Evolutionary conservation across 2,797 vertebrate species (phyloP), one percentile per base, ranked within the genome.

Genomic region (Argyrosomus regius): DNA sequence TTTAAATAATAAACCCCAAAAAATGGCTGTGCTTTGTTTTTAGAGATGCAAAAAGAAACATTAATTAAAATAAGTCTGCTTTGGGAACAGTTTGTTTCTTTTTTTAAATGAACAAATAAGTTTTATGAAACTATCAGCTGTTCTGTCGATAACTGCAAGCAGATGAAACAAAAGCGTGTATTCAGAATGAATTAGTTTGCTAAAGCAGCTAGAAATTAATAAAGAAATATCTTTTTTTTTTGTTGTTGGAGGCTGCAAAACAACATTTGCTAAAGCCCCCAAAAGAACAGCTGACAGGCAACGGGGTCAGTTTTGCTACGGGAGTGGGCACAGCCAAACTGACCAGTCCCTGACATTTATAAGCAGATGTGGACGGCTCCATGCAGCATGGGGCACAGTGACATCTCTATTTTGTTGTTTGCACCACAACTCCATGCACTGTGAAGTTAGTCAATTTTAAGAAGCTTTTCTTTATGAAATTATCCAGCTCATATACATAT

Each of bases 381-480:
- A 7, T 56, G 53, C 64, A 62, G 18, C 77, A 66, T 14, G 56
- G 41, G 39, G 49, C 35, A 62, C 20, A 45, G 12, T 65, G 71
- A 72, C 78, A 58, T 72, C 70, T 83, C 73, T 26, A 0, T 69
- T 60, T n/a, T 41, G 57, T 63, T 41, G 45, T 75, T 78, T 72
- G 16, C 31, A 20, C 46, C 67, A 50, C 26, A 53, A 18, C 22
- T 16, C 10, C 49, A 9, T 12, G 26, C 3, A 18, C 39, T 58
- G 24, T 54, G 14, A 43, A 24, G 6, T 39, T 28, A 11, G 11
- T 43, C 35, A 20, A 7, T 14, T 1, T 48, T 60, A 13, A 48
- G 0, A 7, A 6, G 11, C 1, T 49, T 69, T 56, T 43, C 13
- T 64, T 46, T 26, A 18, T 31, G 20, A 24, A 43, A 31, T 28